A percentile compares a stretch with the other conserved stretches of the same genome.
Conservation (phyloP, 2,888 invertebrate genomes). For the Desoria tigrina region DNA sequence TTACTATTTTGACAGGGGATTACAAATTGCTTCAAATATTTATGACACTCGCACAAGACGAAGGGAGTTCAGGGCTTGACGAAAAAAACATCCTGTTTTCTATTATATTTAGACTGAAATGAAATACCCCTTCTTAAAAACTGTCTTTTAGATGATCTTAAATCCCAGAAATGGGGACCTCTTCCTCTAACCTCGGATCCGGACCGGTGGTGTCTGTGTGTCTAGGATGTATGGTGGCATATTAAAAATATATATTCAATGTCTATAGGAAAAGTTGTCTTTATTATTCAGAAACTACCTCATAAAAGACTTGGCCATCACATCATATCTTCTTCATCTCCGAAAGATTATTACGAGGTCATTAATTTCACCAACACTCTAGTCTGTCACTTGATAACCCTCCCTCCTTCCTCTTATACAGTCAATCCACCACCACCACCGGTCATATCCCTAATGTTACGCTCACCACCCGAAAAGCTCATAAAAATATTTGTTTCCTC, state of each 20-base stretch:
- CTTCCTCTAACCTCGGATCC: too few species aligned
- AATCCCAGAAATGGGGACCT: too few species aligned
- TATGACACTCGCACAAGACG: too few species aligned
- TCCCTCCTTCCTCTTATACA: neutral
- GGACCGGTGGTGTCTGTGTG: too few species aligned
- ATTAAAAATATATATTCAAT: neutral
- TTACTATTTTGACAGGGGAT: too few species aligned
- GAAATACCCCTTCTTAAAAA: neutral
- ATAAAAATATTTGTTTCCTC: constrained; percentile 11
- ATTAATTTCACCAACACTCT: neutral
- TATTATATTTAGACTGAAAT: neutral
- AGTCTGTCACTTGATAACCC: neutral
- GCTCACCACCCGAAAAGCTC: too few species aligned
- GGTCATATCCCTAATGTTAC: too few species aligned
- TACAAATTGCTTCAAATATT: too few species aligned
- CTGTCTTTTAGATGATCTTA: too few species aligned
- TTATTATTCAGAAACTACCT: constrained; percentile 4
- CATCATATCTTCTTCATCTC: neutral
- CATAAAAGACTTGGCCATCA: constrained; percentile 7
- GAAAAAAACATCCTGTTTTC: neutral
- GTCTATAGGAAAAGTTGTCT: neutral
- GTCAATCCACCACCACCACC: too few species aligned
- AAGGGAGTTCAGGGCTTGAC: neutral
- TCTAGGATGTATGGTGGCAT: too few species aligned
- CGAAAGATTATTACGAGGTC: constrained; percentile 4